Base-by-base conservation (phyloP, 2,797 vertebrate species). In the Hylomyscus alleni region DNA sequence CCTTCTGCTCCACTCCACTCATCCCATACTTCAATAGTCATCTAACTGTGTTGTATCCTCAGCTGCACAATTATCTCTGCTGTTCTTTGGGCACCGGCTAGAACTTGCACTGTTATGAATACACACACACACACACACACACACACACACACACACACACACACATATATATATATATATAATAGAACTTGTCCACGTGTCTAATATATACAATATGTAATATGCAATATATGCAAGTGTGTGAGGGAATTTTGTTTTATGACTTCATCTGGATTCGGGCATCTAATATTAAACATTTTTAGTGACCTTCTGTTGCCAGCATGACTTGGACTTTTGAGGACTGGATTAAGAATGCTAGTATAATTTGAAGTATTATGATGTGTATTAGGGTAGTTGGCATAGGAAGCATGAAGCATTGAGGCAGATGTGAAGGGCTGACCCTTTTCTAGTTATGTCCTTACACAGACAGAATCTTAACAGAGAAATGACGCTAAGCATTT, bases 281-380 rank as follows among this genome's bases (percentile, higher is more conserved):
- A 62, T 65, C 60, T 78, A 73, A 11, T 22, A 76, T 11, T 80
- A 91, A 91, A 65, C 75, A 84, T 37, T 2, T 6, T 62, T 12
- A 31, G 2, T 82, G 44, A 67, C 40, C 60, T 72, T 50, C 73
- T 93, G 40, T 40, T 89, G 54, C 40, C 83, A 67, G 54, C 54
- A 54, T 86, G 84, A 56, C 29, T 67, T 22, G 40, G 52, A 91
- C 0, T 65, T 91, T 89, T 22, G 44, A 85, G 19, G 8, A 15
- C 50, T 24, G 40, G 81, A 82, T 89, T 81, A 96, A 91, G 83
- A 91, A 90, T 54, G 29, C 4, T 24, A 77, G 37, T 44, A 22
- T 50, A 82, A 58, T 56, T 47, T 89, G 50, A 90, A 88, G 73
- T 29, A 75, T 17, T 54, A 72, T 72, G 76, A 17, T 40, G 37